Evolutionary conservation across 2,797 vertebrate genomes (phyloP), one percentile per base, ranked within the genome.

Genomic region (Delichon dasypus): DNA sequence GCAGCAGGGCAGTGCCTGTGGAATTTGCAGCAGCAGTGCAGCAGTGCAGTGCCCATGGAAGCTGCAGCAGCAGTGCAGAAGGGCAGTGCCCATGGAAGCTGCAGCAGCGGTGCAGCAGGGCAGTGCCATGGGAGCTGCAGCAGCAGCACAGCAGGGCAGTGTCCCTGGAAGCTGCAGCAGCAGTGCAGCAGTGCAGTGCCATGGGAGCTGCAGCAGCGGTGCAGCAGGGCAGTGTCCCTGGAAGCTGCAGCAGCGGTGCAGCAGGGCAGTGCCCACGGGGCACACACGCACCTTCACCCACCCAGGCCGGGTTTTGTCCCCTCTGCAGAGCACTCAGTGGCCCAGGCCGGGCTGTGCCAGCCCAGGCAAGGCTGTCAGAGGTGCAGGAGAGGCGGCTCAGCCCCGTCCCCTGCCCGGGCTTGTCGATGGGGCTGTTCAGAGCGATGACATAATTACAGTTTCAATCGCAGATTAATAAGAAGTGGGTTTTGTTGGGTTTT

Each of bases 381-480:
- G 32, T 0, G 2, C 3, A 0, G 45, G 30, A 57, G 47, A 11
- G 50, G 40, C 29, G 13, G 36, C 40, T 88, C 93, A 90, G 87
- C 93, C 42, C 60, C 45, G 73, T 13, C 47, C 96, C 89, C 0
- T 96, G 97, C 97, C 95, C 51, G 1, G 51, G 93, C 97, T 97
- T 97, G 97, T 94, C 86, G 67, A 95, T 82, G 86, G 89, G 78
- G 86, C 19, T 89, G 81, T 96, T 66, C 42, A 81, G 86, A 22
- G 94, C 62, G 44, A 95, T 96, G 97, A 96, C 96, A 97, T 97
- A 97, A 97, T 97, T 97, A 97, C 94, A 82, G 96, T 96, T 96
- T 98, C 97, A 95, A 97, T 97, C 67, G 1, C 91, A 97, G 96
- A 97, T 97, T 97, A 98, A 98, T 97, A 96, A 93, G 75, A 95